Percentiles rank a stretch among this genome's conserved stretches.
phyloP scores from a whole-genome alignment of 35 echinoderm and acorn worm species.

The Stichopus chloronotus region DNA sequence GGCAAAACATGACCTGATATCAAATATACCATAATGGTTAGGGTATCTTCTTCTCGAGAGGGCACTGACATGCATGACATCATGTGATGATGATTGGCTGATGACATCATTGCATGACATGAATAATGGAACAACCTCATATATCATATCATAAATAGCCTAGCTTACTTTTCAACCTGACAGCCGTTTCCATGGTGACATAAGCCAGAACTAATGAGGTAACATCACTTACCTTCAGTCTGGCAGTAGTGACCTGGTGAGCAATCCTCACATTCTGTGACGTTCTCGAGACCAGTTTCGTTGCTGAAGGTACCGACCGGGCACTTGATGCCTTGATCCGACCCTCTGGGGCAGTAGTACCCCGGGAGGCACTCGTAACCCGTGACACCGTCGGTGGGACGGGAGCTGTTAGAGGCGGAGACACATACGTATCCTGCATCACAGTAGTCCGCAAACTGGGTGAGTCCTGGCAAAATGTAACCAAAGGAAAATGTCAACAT shows the following conservation, averaged over 20 bases:
- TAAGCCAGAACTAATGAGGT: constrained; percentile 51
- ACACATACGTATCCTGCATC: constrained; percentile 97
- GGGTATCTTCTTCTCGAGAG: no score
- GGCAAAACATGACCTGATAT: no score
- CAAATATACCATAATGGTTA: no score
- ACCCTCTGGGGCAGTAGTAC: constrained; percentile 97
- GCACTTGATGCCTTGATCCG: constrained; percentile 93
- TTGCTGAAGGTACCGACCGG: constrained; percentile 96
- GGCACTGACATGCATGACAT: no score
- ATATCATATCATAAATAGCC: not conserved
- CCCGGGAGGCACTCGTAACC: constrained; percentile 95
- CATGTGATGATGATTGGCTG: no score
- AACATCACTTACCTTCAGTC: constrained; percentile 71
- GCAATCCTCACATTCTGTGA: constrained; percentile 92
- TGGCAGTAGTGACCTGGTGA: constrained; percentile 89
- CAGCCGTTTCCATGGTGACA: constrained; percentile 79
- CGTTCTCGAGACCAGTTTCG: constrained; percentile 87
- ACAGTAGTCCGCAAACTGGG: constrained; percentile 79
- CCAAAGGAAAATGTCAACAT: not conserved
- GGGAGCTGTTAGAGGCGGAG: constrained; percentile 83
- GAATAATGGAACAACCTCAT: no score
- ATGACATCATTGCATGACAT: no score
- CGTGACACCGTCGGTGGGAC: constrained; percentile 82
- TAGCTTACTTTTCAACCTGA: constrained; percentile 71
- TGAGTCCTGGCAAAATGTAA: constrained; percentile 57